These are phyloP conservation scores for Piscicola geometra DNA, from an alignment of 2,888 invertebrate genomes.

Conservation along the genomic window DNA sequence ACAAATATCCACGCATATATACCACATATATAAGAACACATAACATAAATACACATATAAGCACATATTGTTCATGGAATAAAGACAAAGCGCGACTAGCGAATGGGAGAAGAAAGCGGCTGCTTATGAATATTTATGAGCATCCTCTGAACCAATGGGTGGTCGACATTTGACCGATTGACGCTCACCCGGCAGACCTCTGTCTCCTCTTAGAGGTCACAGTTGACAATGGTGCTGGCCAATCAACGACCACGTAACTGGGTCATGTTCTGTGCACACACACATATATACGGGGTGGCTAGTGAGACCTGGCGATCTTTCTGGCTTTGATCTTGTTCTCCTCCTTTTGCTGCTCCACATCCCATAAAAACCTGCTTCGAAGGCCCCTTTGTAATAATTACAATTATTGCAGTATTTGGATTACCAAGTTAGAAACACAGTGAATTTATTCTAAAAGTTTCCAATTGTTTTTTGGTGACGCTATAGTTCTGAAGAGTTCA, in stretches of 20 bases:
- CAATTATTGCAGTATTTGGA: too few relatives aligned
- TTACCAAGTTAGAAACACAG: too few relatives aligned
- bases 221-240: conserved; percentile 21
- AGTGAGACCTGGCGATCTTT: too few relatives aligned
- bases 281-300: neutral
- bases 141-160: conserved; percentile 25
- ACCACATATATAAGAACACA: too few relatives aligned
- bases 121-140: conserved; percentile 25
- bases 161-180: conserved; percentile 33
- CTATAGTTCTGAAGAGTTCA: too few relatives aligned
- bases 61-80: neutral
- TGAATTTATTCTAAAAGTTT: too few relatives aligned
- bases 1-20: too few relatives aligned
- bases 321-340: too few relatives aligned
- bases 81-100: conserved; percentile 2
- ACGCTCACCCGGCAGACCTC: conserved; percentile 22
- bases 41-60: neutral
- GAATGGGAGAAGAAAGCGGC: neutral
- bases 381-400: too few relatives aligned
- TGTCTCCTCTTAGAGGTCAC: conserved; percentile 28
- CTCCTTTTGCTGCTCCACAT: too few relatives aligned
- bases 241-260: conserved; percentile 27
- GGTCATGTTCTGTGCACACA: conserved; percentile 13
- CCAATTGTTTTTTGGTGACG: too few relatives aligned
- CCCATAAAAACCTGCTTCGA: too few relatives aligned